Base-by-base conservation (phyloP, 2,113 vertebrate genomes). In the Pycnonotus jocosus region DNA sequence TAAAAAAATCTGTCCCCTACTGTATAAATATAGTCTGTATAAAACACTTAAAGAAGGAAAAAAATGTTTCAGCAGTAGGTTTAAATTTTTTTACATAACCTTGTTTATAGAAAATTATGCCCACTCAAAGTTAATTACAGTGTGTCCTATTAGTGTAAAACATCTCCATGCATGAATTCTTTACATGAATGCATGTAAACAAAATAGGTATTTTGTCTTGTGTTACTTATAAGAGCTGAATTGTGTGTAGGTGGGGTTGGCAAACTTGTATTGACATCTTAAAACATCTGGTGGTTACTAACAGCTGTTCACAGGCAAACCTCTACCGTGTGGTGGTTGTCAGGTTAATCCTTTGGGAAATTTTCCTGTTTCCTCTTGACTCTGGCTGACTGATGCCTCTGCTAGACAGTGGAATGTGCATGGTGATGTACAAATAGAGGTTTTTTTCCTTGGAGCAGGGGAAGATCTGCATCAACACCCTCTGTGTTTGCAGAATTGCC, bases 211-310 rank as follows among this genome's bases (percentile, higher is more conserved):
- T 61, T 40, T 86, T 8, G 4, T 44, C n/a, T 48, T 1, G 1
- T 62, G 73, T 58, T 66, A 10, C 15, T 45, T 24, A 12, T 65
- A 48, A 77, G 31, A 64, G 31, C 44, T 16, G 38, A 30, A 33
- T 7, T 1, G 1, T 42, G 24, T 1, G 0, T 25, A 21, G 4
- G 4, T 10, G 31, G 30, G 28, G 40, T 33, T 65, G 69, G 21
- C 50, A 51, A 47, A 33, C 54, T 69, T 69, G 27, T 45, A 61
- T 38, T 61, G 40, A 20, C 48, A 27, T 20, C 30, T 69, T 42
- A 24, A 33, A 35, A 44, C 12, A 11, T 79, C 14, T 24, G 28
- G 6, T 21, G 79, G 61, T 58, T 47, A 28, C 21, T 57, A 40
- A 9, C 15, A 16, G 27, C 37, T 77, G 54, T 77, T 61, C 35